Evolutionary conservation across 2,113 vertebrate species (phyloP).

Genomic region (Pangasianodon hypophthalmus): DNA sequence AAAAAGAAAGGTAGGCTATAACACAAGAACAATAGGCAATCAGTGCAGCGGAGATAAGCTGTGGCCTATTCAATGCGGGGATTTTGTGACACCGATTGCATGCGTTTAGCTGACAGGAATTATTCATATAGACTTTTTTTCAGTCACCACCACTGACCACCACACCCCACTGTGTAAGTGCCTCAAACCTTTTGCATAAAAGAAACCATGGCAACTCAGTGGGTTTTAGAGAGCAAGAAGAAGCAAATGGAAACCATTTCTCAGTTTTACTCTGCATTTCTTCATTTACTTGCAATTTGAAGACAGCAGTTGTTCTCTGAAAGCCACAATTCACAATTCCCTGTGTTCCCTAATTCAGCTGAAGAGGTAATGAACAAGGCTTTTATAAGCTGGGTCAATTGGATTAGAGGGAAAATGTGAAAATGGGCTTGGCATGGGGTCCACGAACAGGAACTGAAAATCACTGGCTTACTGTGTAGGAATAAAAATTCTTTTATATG

Average conservation of each 20-base stretch:
- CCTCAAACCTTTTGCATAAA: background rate
- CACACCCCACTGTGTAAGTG: background rate
- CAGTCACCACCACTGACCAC: background rate
- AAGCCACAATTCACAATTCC: background rate
- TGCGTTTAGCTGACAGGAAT: constrained; percentile 28
- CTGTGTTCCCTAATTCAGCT: background rate
- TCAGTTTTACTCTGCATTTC: background rate
- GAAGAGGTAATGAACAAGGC: background rate
- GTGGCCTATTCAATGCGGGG: constrained; percentile 4
- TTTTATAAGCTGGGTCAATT: background rate
- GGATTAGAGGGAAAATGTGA: background rate
- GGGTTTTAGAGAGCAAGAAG: background rate
- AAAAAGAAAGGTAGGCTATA: background rate
- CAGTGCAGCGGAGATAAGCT: background rate
- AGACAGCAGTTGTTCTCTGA: background rate
- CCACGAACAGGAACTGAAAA: background rate
- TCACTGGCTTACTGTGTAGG: background rate
- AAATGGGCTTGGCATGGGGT: constrained; percentile 10
- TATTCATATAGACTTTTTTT: background rate
- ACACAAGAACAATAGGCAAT: constrained; percentile 35
- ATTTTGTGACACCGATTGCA: constrained; percentile 12
- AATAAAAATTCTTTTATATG: background rate
- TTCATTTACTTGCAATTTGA: constrained; percentile 2
- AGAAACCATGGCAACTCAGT: constrained; percentile 20
- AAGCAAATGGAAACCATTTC: background rate